These are phyloP conservation scores for Tholera decimalis DNA, from an alignment of 2,888 invertebrate species.

Conservation along the genomic window DNA sequence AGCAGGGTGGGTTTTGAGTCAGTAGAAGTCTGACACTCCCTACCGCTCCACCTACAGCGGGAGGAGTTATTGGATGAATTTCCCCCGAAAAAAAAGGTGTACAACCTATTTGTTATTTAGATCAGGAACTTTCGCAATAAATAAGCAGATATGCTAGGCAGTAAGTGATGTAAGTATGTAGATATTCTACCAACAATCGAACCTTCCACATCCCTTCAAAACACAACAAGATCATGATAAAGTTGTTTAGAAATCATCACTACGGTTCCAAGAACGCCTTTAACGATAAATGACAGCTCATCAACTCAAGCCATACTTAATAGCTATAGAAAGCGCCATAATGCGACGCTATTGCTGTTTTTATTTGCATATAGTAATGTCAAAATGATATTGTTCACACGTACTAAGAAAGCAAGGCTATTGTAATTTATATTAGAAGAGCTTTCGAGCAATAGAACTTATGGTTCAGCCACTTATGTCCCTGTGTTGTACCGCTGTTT, in stretches of 20 bases:
- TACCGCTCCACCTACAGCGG: too few species aligned
- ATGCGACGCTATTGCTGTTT: conserved; percentile 68
- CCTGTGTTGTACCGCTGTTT: background rate
- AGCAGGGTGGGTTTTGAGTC: too few species aligned
- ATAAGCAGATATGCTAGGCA: too few species aligned
- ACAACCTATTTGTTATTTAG: too few species aligned
- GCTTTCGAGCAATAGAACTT: conserved; percentile 36
- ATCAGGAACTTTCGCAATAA: too few species aligned
- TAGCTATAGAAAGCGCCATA: conserved; percentile 74
- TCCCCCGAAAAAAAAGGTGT: too few species aligned
- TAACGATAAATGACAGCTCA: conserved; percentile 69
- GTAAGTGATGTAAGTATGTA: too few species aligned
- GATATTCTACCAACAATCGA: too few species aligned
- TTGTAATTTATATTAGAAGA: conserved; percentile 37
- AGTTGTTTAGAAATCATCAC: conserved; percentile 53
- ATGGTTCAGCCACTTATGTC: conserved; percentile 9
- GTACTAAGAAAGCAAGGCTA: conserved; percentile 36
- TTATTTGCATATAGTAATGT: conserved; percentile 74
- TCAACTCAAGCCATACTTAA: conserved; percentile 66
- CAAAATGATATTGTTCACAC: conserved; percentile 68
- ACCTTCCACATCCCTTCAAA: conserved; percentile 4
- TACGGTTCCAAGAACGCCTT: conserved; percentile 52
- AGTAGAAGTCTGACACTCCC: too few species aligned
- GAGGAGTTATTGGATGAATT: too few species aligned
- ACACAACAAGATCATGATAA: conserved; percentile 5